These are phyloP conservation scores for Prochilodus magdalenae DNA, from an alignment of 2,113 vertebrate species.

Conservation along the genomic window DNA sequence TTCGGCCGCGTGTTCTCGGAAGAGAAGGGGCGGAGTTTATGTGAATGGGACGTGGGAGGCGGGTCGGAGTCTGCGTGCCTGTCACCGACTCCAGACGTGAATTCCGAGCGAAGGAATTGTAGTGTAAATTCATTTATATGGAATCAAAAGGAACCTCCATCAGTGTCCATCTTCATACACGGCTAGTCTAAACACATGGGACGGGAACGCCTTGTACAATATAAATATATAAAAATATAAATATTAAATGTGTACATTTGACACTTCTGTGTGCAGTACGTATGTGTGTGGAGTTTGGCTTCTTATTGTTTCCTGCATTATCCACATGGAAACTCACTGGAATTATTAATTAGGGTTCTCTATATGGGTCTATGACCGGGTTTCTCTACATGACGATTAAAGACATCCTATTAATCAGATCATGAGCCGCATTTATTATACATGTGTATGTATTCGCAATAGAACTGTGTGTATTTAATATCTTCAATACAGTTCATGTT, in stretches of 20 bases:
- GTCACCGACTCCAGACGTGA: not conserved
- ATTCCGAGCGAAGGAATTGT: not conserved
- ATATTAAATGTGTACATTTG: constrained; percentile 25
- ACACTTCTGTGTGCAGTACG: not conserved
- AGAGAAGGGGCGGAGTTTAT: not conserved
- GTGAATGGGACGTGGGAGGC: not conserved
- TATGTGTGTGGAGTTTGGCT: not conserved
- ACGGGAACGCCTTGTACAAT: not conserved
- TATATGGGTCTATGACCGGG: too few relatives aligned
- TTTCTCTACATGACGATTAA: too few relatives aligned
- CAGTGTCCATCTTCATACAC: too few relatives aligned
- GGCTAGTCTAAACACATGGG: too few relatives aligned
- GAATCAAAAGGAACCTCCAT: too few relatives aligned
- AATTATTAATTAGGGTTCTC: not conserved
- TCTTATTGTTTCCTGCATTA: not conserved
- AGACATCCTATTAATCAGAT: too few relatives aligned
- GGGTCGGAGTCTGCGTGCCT: not conserved
- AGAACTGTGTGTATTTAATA: too few relatives aligned
- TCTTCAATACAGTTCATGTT: too few relatives aligned
- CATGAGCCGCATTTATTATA: too few relatives aligned
- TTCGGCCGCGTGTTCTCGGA: not conserved
- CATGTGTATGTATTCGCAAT: too few relatives aligned
- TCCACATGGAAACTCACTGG: not conserved
- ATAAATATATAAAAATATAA: constrained; percentile 9
- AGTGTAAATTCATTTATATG: not conserved